phyloP scores from a whole-genome alignment of 2,797 vertebrate species.

The Takifugu ocellatus region DNA sequence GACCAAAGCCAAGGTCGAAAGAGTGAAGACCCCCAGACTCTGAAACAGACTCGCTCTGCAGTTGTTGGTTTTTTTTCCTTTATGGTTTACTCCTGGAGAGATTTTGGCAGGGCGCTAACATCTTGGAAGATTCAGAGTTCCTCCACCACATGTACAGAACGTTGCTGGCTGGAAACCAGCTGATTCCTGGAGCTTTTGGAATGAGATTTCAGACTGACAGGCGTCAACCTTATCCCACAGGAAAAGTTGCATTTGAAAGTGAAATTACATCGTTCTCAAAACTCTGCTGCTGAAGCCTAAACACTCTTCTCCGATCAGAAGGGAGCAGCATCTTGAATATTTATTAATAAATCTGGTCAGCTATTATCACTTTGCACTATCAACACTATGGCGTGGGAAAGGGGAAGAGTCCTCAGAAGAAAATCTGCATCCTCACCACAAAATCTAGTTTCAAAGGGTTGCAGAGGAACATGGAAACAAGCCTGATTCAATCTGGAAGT shows the following conservation, averaged over 20 bases:
- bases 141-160: slow-evolving; percentile 18
- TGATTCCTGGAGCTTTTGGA: slow-evolving; percentile 48
- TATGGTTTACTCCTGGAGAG: slow-evolving; percentile 19
- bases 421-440: neutral
- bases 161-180: slow-evolving; percentile 45
- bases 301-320: neutral
- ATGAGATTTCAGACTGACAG: slow-evolving; percentile 62
- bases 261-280: slow-evolving; percentile 18
- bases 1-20: slow-evolving; percentile 34
- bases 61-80: slow-evolving; percentile 15
- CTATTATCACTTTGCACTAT: neutral
- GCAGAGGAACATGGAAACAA: neutral
- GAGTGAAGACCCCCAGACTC: slow-evolving; percentile 13
- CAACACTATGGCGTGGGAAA: neutral
- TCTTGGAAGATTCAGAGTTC: slow-evolving; percentile 51
- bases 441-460: neutral
- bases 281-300: neutral
- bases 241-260: slow-evolving; percentile 40
- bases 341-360: neutral
- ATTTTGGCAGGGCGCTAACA: slow-evolving; percentile 42
- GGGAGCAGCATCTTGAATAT: neutral
- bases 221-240: slow-evolving; percentile 43
- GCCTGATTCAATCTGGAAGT: neutral
- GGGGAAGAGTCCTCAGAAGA: no score
- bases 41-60: slow-evolving; percentile 7